Percentiles rank a stretch among this genome's conserved stretches.
These are phyloP conservation scores for Polypterus bichir DNA, from an alignment of 2,113 vertebrate species.

Conservation along the genomic window DNA sequence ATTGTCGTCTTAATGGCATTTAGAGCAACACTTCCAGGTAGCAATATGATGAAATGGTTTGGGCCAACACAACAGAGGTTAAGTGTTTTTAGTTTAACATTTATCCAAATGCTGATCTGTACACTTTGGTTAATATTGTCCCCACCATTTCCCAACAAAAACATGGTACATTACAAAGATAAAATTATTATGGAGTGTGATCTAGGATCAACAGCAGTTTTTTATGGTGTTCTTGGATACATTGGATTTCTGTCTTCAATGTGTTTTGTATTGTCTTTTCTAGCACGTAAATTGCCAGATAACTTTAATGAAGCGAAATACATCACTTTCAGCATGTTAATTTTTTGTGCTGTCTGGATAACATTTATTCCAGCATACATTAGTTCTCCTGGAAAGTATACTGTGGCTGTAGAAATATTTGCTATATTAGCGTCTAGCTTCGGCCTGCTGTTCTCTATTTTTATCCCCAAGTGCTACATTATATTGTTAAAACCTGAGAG, in stretches of 20 bases:
- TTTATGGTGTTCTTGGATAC: conserved; percentile 39
- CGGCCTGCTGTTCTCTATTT: conserved; percentile 38
- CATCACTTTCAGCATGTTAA: conserved; percentile 43
- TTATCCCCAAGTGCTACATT: conserved; percentile 41
- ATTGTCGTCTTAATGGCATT: conserved; percentile 47
- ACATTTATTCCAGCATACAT: conserved; percentile 46
- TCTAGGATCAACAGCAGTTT: conserved; percentile 28
- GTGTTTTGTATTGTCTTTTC: conserved; percentile 36
- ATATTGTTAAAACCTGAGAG: conserved; percentile 36
- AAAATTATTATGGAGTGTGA: conserved; percentile 38
- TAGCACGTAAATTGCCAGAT: conserved; percentile 37
- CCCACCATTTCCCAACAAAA: conserved; percentile 35
- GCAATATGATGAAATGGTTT: conserved; percentile 43
- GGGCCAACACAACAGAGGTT: conserved; percentile 38
- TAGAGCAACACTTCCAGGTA: conserved; percentile 36
- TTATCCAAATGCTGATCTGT: conserved; percentile 39
- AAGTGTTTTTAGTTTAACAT: conserved; percentile 34
- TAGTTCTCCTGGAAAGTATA: conserved; percentile 46
- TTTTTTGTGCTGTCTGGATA: conserved; percentile 44
- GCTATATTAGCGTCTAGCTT: conserved; percentile 46
- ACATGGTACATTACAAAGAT: conserved; percentile 27
- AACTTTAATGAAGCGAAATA: conserved; percentile 42
- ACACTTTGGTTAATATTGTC: conserved; percentile 37
- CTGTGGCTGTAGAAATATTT: conserved; percentile 50
- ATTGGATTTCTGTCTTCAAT: conserved; percentile 32